A percentile compares a stretch with the other conserved stretches of the same genome.
Evolutionary conservation across 2,888 invertebrate species (phyloP).

Genomic region (Philaethria dido): DNA sequence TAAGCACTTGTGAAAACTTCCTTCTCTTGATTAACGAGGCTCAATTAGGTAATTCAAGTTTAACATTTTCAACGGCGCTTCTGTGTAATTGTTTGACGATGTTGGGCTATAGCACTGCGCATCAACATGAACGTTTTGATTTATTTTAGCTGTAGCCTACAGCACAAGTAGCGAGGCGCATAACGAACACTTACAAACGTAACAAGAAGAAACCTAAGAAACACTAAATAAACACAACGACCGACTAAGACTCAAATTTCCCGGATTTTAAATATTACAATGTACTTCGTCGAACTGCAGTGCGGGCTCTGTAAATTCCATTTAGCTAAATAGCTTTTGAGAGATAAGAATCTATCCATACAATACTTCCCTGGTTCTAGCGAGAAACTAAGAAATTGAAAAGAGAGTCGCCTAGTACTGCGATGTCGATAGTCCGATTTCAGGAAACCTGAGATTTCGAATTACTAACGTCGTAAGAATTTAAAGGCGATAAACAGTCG

Average conservation of each 20-base stretch:
- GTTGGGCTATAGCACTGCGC: slow-evolving; percentile 27
- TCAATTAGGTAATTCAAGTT: slow-evolving; percentile 76
- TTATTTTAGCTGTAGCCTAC: slow-evolving; percentile 1
- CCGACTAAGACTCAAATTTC: slow-evolving; percentile 77
- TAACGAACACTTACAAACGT: slow-evolving; percentile 9
- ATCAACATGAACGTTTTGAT: slow-evolving; percentile 4
- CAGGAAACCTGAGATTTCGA: slow-evolving; percentile 75
- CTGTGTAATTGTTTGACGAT: slow-evolving; percentile 66
- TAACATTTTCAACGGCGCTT: slow-evolving; percentile 70
- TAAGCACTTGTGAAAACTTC: slow-evolving; percentile 79
- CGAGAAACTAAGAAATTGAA: slow-evolving; percentile 83
- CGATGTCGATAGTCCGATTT: slow-evolving; percentile 77
- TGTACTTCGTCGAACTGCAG: slow-evolving; percentile 82
- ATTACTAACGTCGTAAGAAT: slow-evolving; percentile 77
- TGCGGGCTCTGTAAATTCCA: slow-evolving; percentile 83
- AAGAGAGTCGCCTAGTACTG: slow-evolving; percentile 80
- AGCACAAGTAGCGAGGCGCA: not conserved
- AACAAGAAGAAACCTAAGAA: slow-evolving; percentile 51
- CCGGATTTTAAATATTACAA: slow-evolving; percentile 81
- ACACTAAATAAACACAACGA: slow-evolving; percentile 74
- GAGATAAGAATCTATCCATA: slow-evolving; percentile 83
- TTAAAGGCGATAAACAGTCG: slow-evolving; percentile 72
- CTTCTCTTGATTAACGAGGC: slow-evolving; percentile 77
- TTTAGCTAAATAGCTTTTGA: slow-evolving; percentile 83
- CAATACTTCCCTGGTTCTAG: slow-evolving; percentile 78